Base-by-base conservation (phyloP, 2,113 vertebrate species). In the Triplophysa rosa region DNA sequence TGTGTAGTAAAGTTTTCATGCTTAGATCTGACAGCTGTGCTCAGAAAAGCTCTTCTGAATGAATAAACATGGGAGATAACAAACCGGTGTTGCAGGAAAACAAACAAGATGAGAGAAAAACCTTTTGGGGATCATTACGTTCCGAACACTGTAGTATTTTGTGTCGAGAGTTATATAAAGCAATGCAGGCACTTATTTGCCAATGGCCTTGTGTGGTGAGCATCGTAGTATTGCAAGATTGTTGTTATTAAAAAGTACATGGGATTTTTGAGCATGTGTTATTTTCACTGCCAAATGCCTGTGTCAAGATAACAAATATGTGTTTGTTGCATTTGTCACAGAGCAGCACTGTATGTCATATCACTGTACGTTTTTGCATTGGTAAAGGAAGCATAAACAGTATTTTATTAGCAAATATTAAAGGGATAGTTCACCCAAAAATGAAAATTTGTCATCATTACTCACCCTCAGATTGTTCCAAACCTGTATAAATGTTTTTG, bases 1-100 rank as follows among this genome's bases (percentile, higher is more conserved):
- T 37, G 33, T 7, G 33, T 37, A 7, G 33, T 37, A 37, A 37
- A 37, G 37, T 58, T 58, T 61, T 33, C 70, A 61, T 61, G 33
- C 10, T 40, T 74, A 4, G 42, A 63, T 74, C 58, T 33, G 16
- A 63, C 21, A 58, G 59, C n/a, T 23, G 12, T 73, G 70, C 56
- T 58, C 62, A 63, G 58, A 63, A 63, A 63, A 62, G 40, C 37
- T 47, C 2, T 26, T 45, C 40, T 47, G 14, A 74, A 45, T 62
- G 8, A 74, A 62, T 74, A 45, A 74, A 47, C 58, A 26, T 14
- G 16, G 9, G 29, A 72, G 24, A 58, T 74, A 29, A 63, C 58
- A 8, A 62, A 74, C 58, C 63, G 58, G 58, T 74, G 71, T 47
- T 73, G 37, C 58, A 47, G 71, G 71, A 74, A 72, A 72, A 17